A percentile compares a stretch with the other conserved stretches of the same genome.
Evolutionary conservation across 1,140 invertebrate species (phyloP).

Genomic region (Ditylenchus dipsaci): DNA sequence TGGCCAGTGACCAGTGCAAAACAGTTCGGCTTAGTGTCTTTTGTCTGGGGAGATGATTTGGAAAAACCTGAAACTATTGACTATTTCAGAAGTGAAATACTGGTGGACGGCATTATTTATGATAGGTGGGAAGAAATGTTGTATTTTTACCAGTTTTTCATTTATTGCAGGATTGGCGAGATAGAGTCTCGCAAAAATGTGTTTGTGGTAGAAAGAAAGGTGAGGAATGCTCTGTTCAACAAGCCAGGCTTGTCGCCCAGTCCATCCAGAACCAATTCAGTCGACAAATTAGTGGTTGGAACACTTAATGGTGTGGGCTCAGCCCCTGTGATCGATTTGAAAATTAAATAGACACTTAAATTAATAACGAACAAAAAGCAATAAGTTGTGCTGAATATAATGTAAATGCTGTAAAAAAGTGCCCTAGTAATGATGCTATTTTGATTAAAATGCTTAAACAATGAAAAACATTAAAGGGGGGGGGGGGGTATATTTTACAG

Average conservation of each 20-base stretch:
- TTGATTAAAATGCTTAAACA: too few relatives aligned
- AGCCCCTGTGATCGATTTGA: neutral
- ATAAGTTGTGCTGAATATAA: too few relatives aligned
- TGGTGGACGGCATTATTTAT: conserved; percentile 56
- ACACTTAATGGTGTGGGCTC: conserved; percentile 1
- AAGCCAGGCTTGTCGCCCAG: neutral
- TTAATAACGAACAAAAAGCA: too few relatives aligned
- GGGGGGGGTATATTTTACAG: too few relatives aligned
- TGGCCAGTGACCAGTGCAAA: conserved; percentile 43
- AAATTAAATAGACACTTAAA: too few relatives aligned
- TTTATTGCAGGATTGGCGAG: conserved; percentile 32
- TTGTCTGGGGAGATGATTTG: conserved; percentile 56
- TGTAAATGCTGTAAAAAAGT: too few relatives aligned
- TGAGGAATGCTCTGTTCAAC: conserved; percentile 19
- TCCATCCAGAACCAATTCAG: conserved; percentile 8
- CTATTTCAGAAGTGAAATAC: conserved; percentile 49
- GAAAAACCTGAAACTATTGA: conserved; percentile 43
- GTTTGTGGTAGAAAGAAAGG: conserved; percentile 28
- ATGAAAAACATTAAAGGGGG: too few relatives aligned
- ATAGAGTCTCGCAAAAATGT: conserved; percentile 29
- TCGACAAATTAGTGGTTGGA: neutral
- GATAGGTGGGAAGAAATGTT: conserved; percentile 25
- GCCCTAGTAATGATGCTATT: too few relatives aligned
- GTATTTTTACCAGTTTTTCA: neutral
- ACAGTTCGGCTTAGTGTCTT: conserved; percentile 44